Evolutionary conservation across 1,140 invertebrate genomes (phyloP), one percentile per base, ranked within the genome.

Genomic region (Ganaspis sp.): DNA sequence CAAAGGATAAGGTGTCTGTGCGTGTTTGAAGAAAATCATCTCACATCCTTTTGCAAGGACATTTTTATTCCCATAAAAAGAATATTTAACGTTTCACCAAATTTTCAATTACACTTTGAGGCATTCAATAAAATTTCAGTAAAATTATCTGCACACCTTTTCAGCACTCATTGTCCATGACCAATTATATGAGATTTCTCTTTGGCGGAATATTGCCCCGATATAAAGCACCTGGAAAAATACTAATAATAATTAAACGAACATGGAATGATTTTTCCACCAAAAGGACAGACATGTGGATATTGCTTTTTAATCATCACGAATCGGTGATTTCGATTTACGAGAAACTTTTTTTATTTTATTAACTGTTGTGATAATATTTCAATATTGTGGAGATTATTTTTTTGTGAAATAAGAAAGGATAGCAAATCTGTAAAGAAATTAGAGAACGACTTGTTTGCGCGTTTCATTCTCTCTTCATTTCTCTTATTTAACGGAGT

Each of bases 401-500:
- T 49, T 49, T n/a, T n/a, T n/a, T n/a, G n/a, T n/a, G n/a, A n/a
- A n/a, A n/a, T n/a, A n/a, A n/a, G n/a, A n/a, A 17, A 49, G 42
- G 12, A 17, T 9, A 1, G 42, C 0, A 17, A 49, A 49, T 49
- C 45, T 49, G 9, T 49, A 49, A n/a, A 49, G 45, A 49, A 49
- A 49, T 49, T 49, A 49, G 53, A 23, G 17, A 23, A 54, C 21
- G 53, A 54, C 21, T 23, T 54, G 53, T 54, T 54, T 54, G 21
- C 53, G 21, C 53, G 9, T 54, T 54, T 23, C 21, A 15, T 26
- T 64, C 23, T n/a, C 58, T 64, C 58, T 64, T 64, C 58, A 64
- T 64, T 64, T 64, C 58, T 64, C 58, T 64, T 64, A 64, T 64
- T 64, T 64, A 64, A 29, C 58, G 58, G 58, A 64, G 58, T 64